Percentiles rank a stretch among this genome's conserved stretches.
phyloP scores from a whole-genome alignment of 2,888 invertebrate genomes.

The Hydrotaea cyrtoneurina region DNA sequence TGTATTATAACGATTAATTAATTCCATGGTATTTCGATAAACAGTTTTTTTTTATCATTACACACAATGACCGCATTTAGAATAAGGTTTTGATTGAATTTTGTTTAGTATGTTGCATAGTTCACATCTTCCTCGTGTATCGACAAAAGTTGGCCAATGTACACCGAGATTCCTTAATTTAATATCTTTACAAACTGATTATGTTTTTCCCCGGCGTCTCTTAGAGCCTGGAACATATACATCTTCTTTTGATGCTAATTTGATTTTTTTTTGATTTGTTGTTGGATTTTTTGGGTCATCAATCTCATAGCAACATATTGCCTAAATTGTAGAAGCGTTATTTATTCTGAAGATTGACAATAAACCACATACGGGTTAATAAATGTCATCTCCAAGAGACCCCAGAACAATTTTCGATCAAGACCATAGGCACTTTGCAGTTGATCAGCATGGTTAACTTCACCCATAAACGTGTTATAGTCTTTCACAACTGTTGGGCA shows the following conservation, averaged over 20 bases:
- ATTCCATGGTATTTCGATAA: slow-evolving; percentile 10
- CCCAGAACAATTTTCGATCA: slow-evolving; percentile 31
- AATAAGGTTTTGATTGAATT: slow-evolving; percentile 6
- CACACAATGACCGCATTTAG: slow-evolving; percentile 3
- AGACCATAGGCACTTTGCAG: slow-evolving; percentile 53
- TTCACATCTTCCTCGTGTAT: no score
- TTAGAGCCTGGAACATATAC: no score
- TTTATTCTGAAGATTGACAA: slow-evolving; percentile 18
- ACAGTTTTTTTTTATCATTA: slow-evolving; percentile 13
- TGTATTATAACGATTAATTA: no score
- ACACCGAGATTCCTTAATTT: slow-evolving; percentile 1
- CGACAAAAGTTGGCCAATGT: no score
- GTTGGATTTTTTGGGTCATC: no score
- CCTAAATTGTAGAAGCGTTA: background rate
- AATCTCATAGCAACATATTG: background rate
- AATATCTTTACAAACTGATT: slow-evolving; percentile 3
- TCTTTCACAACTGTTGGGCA: slow-evolving; percentile 48
- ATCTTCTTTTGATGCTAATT: background rate
- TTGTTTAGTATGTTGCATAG: no score
- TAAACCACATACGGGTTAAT: slow-evolving; percentile 20
- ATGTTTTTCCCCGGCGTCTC: background rate
- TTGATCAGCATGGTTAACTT: slow-evolving; percentile 57
- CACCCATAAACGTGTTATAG: slow-evolving; percentile 57
- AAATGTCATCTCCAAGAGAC: slow-evolving; percentile 20
- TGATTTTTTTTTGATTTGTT: no score